Percentiles rank a stretch among this genome's conserved stretches.
phyloP scores from a whole-genome alignment of 2,113 vertebrate genomes.

The Callaeas wilsoni region DNA sequence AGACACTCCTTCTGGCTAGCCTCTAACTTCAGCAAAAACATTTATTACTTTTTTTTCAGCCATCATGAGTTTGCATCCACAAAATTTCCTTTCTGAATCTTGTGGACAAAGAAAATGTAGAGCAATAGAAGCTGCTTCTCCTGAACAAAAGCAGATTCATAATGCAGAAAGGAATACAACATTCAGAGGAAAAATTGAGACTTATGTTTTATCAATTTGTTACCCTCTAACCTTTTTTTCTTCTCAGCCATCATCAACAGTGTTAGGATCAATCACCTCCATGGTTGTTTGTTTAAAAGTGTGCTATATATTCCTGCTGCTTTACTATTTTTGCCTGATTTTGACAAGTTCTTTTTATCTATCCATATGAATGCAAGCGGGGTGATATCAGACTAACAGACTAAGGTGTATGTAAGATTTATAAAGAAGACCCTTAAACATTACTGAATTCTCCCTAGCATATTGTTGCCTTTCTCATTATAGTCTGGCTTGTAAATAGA shows the following conservation, averaged over 20 bases:
- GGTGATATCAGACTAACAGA: not conserved
- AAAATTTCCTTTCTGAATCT: not conserved
- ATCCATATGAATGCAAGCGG: not conserved
- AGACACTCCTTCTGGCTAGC: not conserved
- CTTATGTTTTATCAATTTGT: not conserved
- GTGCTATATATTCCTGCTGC: not conserved
- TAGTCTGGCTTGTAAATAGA: not conserved
- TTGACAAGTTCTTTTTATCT: not conserved
- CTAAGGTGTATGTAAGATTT: not conserved
- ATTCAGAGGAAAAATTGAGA: not conserved
- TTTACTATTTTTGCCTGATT: not conserved
- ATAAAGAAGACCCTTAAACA: not conserved
- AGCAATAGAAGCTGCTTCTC: not conserved
- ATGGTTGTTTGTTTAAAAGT: not conserved
- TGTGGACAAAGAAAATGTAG: not conserved
- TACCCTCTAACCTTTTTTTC: not conserved
- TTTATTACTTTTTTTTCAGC: not conserved
- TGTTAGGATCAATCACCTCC: not conserved
- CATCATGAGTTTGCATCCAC: fast-evolving
- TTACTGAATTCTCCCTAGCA: not conserved
- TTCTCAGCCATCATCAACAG: not conserved
- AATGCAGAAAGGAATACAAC: not conserved
- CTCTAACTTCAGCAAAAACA: not conserved
- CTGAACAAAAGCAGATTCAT: not conserved
- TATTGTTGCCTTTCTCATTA: not conserved